Evolutionary conservation across 2,113 vertebrate species (phyloP).

Genomic region (Sinocyclocheilus rhinocerous): DNA sequence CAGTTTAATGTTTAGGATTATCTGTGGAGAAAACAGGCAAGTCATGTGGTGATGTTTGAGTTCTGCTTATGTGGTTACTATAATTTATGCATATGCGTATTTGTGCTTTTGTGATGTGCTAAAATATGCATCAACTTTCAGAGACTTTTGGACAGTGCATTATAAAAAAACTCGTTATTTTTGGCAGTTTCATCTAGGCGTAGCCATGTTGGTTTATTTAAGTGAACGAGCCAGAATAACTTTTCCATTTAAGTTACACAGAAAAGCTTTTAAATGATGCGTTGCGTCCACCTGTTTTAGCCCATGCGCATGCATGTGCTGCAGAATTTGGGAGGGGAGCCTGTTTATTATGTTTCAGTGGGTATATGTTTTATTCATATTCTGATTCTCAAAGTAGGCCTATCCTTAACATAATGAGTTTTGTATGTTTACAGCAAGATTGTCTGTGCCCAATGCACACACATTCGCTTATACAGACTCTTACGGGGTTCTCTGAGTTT

Average conservation of each 20-base stretch:
- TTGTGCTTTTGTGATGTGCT: not conserved
- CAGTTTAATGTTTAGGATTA: not conserved
- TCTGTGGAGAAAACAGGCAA: not conserved
- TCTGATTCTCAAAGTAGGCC: not conserved
- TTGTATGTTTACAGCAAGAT: not conserved
- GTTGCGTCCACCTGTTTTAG: constrained; percentile 5
- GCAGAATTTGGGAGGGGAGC: constrained; percentile 39
- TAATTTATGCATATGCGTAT: not conserved
- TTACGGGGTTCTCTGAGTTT: not conserved
- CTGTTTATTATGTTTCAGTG: constrained; percentile 41
- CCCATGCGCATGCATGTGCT: not conserved
- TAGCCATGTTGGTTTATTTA: not conserved
- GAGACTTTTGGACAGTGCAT: not conserved
- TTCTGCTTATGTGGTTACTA: not conserved
- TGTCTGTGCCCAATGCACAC: not conserved
- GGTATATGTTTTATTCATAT: not conserved
- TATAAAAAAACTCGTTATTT: not conserved
- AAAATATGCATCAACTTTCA: not conserved
- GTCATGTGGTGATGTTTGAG: not conserved
- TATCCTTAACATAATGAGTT: not conserved
- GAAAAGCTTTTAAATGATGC: not conserved
- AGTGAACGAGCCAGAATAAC: not conserved
- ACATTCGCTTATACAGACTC: not conserved
- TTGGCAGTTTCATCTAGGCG: not conserved
- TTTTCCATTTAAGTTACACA: not conserved